Conservation (phyloP, 2,113 vertebrate species). For the Daboia siamensis region DNA sequence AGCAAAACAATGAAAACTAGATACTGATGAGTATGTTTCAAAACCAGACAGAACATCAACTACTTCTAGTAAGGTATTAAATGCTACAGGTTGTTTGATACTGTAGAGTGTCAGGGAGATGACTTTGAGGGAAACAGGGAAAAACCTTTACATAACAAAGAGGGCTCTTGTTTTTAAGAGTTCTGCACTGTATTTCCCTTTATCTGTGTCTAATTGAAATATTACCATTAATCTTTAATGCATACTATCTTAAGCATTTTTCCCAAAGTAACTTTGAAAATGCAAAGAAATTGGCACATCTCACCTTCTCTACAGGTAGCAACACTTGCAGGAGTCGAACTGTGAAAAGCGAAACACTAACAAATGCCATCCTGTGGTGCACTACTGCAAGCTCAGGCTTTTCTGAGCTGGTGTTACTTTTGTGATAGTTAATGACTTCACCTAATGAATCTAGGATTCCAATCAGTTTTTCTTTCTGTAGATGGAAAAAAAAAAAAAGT, state of each 20-base stretch:
- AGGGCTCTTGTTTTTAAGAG: background rate
- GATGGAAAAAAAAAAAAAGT: slow-evolving; percentile 39
- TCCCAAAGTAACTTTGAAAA: background rate
- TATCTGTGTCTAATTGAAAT: background rate
- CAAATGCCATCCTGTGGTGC: slow-evolving; percentile 85
- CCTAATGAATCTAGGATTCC: slow-evolving; percentile 78
- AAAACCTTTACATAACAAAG: background rate
- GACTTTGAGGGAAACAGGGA: background rate
- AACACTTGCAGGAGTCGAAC: slow-evolving; percentile 84
- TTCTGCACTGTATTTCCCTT: no score
- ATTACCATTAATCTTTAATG: background rate
- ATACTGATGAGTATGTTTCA: background rate
- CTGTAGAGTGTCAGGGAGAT: background rate
- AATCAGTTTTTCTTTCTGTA: slow-evolving; percentile 84
- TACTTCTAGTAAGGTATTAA: background rate
- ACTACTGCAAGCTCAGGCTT: slow-evolving; percentile 65
- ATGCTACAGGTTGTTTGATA: background rate
- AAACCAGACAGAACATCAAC: background rate
- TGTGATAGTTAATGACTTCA: slow-evolving; percentile 80
- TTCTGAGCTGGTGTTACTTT: slow-evolving; percentile 68
- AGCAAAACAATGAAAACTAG: background rate
- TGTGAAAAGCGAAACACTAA: slow-evolving; percentile 78
- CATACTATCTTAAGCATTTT: background rate
- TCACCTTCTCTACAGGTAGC: slow-evolving; percentile 92
- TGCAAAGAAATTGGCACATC: slow-evolving; percentile 3